Evolutionary conservation across 2,888 invertebrate genomes (phyloP), one percentile per base, ranked within the genome.

Genomic region (Drosophila vallismaia): DNA sequence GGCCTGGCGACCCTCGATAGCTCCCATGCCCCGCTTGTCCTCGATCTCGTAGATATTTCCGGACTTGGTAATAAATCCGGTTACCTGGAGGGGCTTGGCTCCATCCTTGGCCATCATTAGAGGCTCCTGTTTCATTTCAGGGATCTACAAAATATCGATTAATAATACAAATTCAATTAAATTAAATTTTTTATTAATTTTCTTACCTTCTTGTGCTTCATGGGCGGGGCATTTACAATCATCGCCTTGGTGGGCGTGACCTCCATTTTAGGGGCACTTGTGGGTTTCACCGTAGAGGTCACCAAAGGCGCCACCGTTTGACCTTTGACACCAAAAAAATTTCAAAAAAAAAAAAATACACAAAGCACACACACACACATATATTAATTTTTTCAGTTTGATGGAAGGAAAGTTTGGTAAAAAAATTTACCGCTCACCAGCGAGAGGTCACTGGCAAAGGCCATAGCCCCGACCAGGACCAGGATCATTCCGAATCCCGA

Each of bases 371-470:
- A 10, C 33, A 49, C 29, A 51, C 46, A 49, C 2, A 36, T 42
- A 19, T 28, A n/a, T 45, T 57, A 45, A 10, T 7, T 51, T 50
- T 24, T 26, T 12, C 26, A 19, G 12, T 19, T 33, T 4, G 4
- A 2, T 4, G 7, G 8, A 3, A 1, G 4, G 10, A 29, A 29
- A 28, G 36, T 48, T 45, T 46, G 59, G 72, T 70, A 85, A 88
- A 83, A 75, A 77, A 80, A 88, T 84, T 86, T 86, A 86, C 86
- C 86, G 88, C 86, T 86, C 86, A 88, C 86, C 89, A 88, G 77
- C 74, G 86, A 69, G 56, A 69, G 76, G 78, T 78, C 85, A 69
- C 88, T 64, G 84, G 72, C 67, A 67, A 79, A 49, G 71, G 73
- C 71, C 71, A 77, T 62, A 51, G 71, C 70, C 71, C 86, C 76